These are phyloP conservation scores for Petrocephalus zakoni DNA, from an alignment of 2,113 vertebrate genomes.

Conservation along the genomic window DNA sequence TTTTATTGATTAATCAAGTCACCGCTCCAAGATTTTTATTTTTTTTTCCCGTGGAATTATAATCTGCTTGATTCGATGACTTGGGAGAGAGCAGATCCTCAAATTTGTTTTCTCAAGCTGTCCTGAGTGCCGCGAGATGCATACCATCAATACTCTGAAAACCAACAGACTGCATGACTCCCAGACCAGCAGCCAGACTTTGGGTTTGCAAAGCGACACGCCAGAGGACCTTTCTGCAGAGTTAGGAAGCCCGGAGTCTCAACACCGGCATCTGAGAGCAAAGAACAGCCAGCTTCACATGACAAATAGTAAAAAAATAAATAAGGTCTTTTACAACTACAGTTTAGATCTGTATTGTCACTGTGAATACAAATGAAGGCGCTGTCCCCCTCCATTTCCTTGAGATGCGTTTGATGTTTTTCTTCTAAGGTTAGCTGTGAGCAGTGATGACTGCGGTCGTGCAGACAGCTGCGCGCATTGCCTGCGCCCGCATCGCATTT, in stretches of 20 bases:
- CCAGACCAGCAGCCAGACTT: background rate
- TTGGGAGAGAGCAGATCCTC: background rate
- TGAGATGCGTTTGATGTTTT: slow-evolving; percentile 68
- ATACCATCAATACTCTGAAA: background rate
- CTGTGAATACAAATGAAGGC: slow-evolving; percentile 73
- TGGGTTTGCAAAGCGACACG: slow-evolving; percentile 34
- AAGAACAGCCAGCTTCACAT: slow-evolving; percentile 69
- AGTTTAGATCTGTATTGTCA: slow-evolving; percentile 69
- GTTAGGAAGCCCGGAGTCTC: slow-evolving; percentile 66
- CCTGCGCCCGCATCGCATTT: background rate
- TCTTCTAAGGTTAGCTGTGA: slow-evolving; percentile 49
- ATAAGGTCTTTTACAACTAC: slow-evolving; percentile 64
- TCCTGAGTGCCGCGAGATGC: background rate
- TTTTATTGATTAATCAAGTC: slow-evolving; percentile 11
- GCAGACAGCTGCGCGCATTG: slow-evolving; percentile 8
- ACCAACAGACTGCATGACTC: background rate
- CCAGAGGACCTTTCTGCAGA: slow-evolving; percentile 57
- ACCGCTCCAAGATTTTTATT: background rate
- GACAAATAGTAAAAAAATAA: slow-evolving; percentile 75
- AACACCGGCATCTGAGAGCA: slow-evolving; percentile 67
- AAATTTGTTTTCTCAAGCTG: background rate
- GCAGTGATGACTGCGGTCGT: slow-evolving; percentile 35
- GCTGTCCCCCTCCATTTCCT: slow-evolving; percentile 67
- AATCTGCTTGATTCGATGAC: background rate
- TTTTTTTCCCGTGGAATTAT: background rate